Evolutionary conservation across 2,797 vertebrate species (phyloP), one percentile per base, ranked within the genome.

Genomic region (Xyrichtys novacula): DNA sequence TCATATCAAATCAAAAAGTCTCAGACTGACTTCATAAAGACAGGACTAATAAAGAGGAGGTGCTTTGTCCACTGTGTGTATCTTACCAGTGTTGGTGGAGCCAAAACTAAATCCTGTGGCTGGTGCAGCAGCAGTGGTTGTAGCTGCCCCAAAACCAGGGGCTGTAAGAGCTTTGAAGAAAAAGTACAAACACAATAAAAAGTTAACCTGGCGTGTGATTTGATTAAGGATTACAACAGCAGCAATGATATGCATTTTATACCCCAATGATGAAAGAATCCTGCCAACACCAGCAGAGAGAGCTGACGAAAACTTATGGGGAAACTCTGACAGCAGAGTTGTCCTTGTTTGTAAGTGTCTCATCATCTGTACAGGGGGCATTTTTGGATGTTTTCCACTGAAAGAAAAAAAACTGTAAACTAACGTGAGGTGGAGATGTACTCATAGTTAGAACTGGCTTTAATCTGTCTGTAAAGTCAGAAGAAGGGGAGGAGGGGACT

Each of bases 41-140:
- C 7, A 28, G 9, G 14, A 47, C 9, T 20, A 65, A n/a, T n/a
- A 59, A 60, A 50, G 2, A 38, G 25, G 22, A 2, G 1, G 15
- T 11, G 23, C 6, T 32, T 38, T 26, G 14, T 32, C 46, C 6
- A 50, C 43, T 10, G 7, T 4, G 0, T 32, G 23, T 2, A 2
- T 60, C 78, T 74, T 90, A 95, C 94, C 94, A 70, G 94, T 92
- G 76, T 74, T 88, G 34, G 92, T 86, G 64, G 93, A 75, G 70
- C 94, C 94, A 72, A 95, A 95, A 19, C 93, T 88, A 73, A 95
- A 95, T 71, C 94, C 95, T 23, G 94, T 90, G 64, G 94, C 86
- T 53, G 89, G 83, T 63, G 91, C 88, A 28, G 92, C 76, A 60
- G 94, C 88, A 25, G 94, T 91, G 25, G 93, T 90, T 17, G 94